phyloP scores from a whole-genome alignment of 2,888 invertebrate genomes.

The Carterocephalus palaemon region DNA sequence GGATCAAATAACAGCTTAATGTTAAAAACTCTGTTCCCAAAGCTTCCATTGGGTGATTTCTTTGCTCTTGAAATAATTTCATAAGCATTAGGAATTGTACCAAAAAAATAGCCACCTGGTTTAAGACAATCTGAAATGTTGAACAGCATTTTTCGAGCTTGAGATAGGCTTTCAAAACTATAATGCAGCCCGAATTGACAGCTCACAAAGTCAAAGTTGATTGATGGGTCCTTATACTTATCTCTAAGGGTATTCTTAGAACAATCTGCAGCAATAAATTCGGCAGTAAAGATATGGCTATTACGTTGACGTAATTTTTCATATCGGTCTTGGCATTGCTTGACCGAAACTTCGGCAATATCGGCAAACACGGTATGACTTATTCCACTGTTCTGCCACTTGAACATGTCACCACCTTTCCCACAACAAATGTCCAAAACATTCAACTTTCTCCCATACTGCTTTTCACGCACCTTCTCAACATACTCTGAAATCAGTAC shows the following conservation, averaged over 20 bases:
- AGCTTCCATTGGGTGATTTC: slow-evolving; percentile 77
- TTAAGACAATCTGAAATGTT: slow-evolving; percentile 94
- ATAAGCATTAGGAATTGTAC: slow-evolving; percentile 96
- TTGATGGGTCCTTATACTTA: slow-evolving; percentile 86
- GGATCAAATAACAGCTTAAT: slow-evolving; percentile 85
- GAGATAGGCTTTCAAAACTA: slow-evolving; percentile 91
- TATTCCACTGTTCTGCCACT: slow-evolving; percentile 93
- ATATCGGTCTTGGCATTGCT: slow-evolving; percentile 93
- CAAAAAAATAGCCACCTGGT: slow-evolving; percentile 96
- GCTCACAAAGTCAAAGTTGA: slow-evolving; percentile 92
- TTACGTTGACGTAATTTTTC: slow-evolving; percentile 79
- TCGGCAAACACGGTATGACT: slow-evolving; percentile 93
- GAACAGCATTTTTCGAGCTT: slow-evolving; percentile 94
- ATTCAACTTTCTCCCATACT: slow-evolving; percentile 82
- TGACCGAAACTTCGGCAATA: slow-evolving; percentile 94
- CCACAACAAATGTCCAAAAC: slow-evolving; percentile 98
- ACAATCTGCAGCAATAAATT: slow-evolving; percentile 95
- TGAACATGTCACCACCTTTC: slow-evolving; percentile 98
- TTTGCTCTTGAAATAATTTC: slow-evolving; percentile 89
- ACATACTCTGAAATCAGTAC: slow-evolving; percentile 93
- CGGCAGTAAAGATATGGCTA: slow-evolving; percentile 84
- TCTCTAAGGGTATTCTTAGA: slow-evolving; percentile 89
- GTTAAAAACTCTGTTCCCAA: slow-evolving; percentile 89
- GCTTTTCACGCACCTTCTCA: slow-evolving; percentile 82
- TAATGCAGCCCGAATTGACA: slow-evolving; percentile 99